Evolutionary conservation across 2,113 vertebrate genomes (phyloP).

Genomic region (Cololabis saira): DNA sequence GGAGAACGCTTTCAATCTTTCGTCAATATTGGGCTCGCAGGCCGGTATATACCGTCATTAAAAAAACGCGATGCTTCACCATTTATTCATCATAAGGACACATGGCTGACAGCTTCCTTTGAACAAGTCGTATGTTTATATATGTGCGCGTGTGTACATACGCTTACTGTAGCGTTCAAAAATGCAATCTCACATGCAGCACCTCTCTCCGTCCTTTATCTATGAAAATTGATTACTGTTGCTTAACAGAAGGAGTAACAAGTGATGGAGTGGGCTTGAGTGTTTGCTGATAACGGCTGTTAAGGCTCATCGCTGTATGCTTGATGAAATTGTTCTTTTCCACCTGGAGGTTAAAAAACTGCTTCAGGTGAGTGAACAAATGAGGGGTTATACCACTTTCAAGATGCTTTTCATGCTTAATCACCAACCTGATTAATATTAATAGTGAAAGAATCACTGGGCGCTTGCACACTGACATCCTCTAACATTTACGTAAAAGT

Average conservation of each 20-base stretch:
- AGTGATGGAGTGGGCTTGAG: constrained; percentile 18
- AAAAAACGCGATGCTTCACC: constrained; percentile 61
- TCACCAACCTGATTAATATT: constrained; percentile 12
- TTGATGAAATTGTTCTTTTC: constrained; percentile 2
- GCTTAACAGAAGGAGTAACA: constrained; percentile 22
- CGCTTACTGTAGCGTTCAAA: constrained; percentile 11
- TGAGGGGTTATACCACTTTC: constrained; percentile 13
- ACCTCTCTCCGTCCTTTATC: constrained; percentile 33
- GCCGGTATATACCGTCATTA: constrained; percentile 68
- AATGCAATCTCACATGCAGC: not conserved
- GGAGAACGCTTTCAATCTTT: constrained; percentile 75
- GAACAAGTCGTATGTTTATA: constrained; percentile 65
- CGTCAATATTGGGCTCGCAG: constrained; percentile 63
- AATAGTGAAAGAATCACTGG: constrained; percentile 2
- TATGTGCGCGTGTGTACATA: constrained; percentile 10
- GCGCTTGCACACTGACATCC: too few species aligned
- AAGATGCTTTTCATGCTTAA: constrained; percentile 24
- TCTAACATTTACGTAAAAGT: too few species aligned
- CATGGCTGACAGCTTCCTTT: constrained; percentile 70
- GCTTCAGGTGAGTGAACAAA: constrained; percentile 29
- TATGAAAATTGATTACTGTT: constrained; percentile 39
- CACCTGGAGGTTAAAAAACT: constrained; percentile 10
- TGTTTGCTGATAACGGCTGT: constrained; percentile 44
- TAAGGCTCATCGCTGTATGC: constrained; percentile 29
- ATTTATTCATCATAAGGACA: constrained; percentile 73